Conservation (phyloP, 2,113 vertebrate species). For the western clawed frog (Xenopus tropicalis) region DNA sequence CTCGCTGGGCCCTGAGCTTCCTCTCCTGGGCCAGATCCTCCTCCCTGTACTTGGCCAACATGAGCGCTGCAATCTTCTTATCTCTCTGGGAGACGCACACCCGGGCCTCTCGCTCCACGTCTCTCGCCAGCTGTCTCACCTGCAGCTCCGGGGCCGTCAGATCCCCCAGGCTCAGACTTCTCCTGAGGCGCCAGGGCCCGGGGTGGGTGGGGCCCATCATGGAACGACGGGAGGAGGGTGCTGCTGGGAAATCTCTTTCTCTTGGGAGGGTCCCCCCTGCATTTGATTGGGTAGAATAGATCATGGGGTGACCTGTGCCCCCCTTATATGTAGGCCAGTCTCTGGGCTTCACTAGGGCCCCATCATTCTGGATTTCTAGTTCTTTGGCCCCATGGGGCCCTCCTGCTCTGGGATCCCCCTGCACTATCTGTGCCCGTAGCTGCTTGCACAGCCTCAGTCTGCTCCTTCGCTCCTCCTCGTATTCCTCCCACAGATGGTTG, state of each 20-base stretch:
- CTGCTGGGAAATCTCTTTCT: neutral
- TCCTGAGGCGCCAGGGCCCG: neutral
- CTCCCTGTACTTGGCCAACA: slow-evolving; percentile 70
- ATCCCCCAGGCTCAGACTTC: slow-evolving; percentile 10
- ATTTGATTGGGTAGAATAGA: neutral
- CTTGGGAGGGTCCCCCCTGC: neutral
- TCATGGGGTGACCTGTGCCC: too few relatives aligned
- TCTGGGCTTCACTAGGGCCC: neutral
- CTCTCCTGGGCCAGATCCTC: slow-evolving; percentile 56
- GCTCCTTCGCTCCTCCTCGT: slow-evolving; percentile 55
- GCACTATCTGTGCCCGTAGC: slow-evolving; percentile 54
- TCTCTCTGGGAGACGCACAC: slow-evolving; percentile 64
- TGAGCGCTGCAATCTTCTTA: slow-evolving; percentile 72
- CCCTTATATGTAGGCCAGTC: neutral
- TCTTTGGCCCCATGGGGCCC: neutral
- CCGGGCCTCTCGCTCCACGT: slow-evolving; percentile 50
- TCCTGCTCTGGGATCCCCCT: slow-evolving; percentile 13
- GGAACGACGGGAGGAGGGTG: slow-evolving; percentile 1
- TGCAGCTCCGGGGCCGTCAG: neutral
- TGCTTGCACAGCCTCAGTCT: slow-evolving; percentile 50
- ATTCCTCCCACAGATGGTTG: slow-evolving; percentile 52
- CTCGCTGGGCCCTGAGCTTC: slow-evolving; percentile 55
- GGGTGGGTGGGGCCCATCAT: neutral
- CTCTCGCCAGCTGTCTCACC: neutral
- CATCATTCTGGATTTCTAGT: too few relatives aligned